Base-by-base conservation (phyloP, 2,113 vertebrate species). In the Abramis brama region DNA sequence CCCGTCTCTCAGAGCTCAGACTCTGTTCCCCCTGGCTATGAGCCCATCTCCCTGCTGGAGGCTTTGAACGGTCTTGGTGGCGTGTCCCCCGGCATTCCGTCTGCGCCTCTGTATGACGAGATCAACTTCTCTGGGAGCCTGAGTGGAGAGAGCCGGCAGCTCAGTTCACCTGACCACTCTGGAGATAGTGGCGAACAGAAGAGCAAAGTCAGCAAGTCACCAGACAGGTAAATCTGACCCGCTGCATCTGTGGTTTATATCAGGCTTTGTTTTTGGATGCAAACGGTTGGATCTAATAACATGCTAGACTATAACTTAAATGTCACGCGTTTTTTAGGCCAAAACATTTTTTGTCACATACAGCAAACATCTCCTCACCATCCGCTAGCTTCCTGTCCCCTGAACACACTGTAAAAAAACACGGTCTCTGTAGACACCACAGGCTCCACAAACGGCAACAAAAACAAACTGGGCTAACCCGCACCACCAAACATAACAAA, bases 41-140 rank as follows among this genome's bases (percentile, higher is more conserved):
- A 99, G 91, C 98, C 98, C 91, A 97, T 99, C 90, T 99, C 98
- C 0, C 91, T 99, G 88, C 93, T 99, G 9, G 98, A 99, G 88
- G 98, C 98, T 0, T 93, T 99, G 91, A 99, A 99, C 0, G 98
- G 98, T 19, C 95, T 98, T 8, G 94, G 96, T 19, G 96, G 98
- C 0, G 89, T 95, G 62, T 97, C 98, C 3, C 97, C 97, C 0
- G 91, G 94, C 86, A 91, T 97, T 70, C 98, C 97, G 0, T 97
- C 97, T 0, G 98, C 97, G 6, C 98, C 98, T 0, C 95, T 99
- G 0, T 99, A 99, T 0, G 97, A 99, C 0, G 98, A 99, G 57
- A 97, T 99, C 92, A 96, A 91, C 91, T 99, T 97, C 92, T 96
- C 96, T 0, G 97, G 96, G 0, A 96, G 95, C 0, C 71, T 95